These are phyloP conservation scores for Athalia cordata DNA, from an alignment of 2,888 invertebrate species.

Conservation along the genomic window DNA sequence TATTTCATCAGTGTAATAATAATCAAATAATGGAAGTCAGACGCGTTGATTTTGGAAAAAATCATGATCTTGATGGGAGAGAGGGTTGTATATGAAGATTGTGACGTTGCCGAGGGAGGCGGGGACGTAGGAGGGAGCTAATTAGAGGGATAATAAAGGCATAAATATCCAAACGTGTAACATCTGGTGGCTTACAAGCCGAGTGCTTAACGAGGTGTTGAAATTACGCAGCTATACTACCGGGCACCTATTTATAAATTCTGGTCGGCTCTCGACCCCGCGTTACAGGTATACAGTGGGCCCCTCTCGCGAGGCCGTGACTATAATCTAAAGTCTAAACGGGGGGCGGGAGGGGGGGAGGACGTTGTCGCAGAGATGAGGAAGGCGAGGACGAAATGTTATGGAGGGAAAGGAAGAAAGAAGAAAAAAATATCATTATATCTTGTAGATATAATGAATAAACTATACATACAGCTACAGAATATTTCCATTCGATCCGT, in stretches of 20 bases:
- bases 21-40: too few species aligned
- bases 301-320: slow-evolving; percentile 39
- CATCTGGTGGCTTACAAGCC: slow-evolving; percentile 50
- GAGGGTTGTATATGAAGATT: not conserved
- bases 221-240: slow-evolving; percentile 41
- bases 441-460: not conserved
- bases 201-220: slow-evolving; percentile 45
- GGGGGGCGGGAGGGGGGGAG: not conserved
- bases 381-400: not conserved
- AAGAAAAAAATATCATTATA: not conserved
- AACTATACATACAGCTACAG: not conserved
- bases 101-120: not conserved
- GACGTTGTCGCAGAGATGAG: not conserved
- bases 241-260: slow-evolving; percentile 45
- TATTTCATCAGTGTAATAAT: too few species aligned
- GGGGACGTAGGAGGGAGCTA: slow-evolving; percentile 28
- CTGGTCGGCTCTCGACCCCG: slow-evolving; percentile 40
- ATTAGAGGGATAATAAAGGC: slow-evolving; percentile 53
- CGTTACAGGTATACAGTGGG: slow-evolving; percentile 29
- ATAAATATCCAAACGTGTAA: slow-evolving; percentile 53
- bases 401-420: not conserved
- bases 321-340: slow-evolving; percentile 42
- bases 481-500: not conserved
- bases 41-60: not conserved
- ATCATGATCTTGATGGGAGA: not conserved